Base-by-base conservation (phyloP, 2,797 vertebrate genomes). In the Danio choprae region DNA sequence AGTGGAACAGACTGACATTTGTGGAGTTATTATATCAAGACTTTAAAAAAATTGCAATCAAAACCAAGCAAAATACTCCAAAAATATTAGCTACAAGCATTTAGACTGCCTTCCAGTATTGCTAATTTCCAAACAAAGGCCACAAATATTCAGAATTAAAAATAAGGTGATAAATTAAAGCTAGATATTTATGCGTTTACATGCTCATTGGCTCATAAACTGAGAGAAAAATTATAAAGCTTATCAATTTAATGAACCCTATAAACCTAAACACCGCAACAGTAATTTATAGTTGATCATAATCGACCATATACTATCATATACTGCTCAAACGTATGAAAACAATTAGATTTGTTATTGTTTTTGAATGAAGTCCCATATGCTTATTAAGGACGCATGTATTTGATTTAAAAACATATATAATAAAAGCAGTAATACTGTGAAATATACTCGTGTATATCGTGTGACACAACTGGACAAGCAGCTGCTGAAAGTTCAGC, bases 41-140 rank as follows among this genome's bases (percentile, higher is more conserved):
- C 1, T 29, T 29, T 29, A 3, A 29, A n/a, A n/a, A n/a, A n/a
- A n/a, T n/a, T n/a, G n/a, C n/a, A n/a, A n/a, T 29, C 29, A 29
- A 29, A 29, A 29, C 29, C 29, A 29, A 29, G 29, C 29, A 11
- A 15, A 56, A 73, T 44, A 36, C 46, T 62, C 29, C 46, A 50
- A 59, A n/a, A 55, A 67, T 29, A 40, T 29, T 10, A 41, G 12
- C 58, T 11, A 38, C 20, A 68, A 77, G 1, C 15, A 80, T 67
- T 43, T 56, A 36, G 41, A 76, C 38, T 48, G 78, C 71, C 63
- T 83, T 53, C 5, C 74, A 55, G 43, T 18, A 41, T n/a, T 13
- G 63, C 29, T 48, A 9, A 29, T 7, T 22, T 46, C 18, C 29
- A 29, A 65, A 13, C 20, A 58, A 55, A 77, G 16, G 46, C 38